Conservation (phyloP, 37 sponge, comb jelly and placozoan genomes). For the Hormiphora californensis region DNA sequence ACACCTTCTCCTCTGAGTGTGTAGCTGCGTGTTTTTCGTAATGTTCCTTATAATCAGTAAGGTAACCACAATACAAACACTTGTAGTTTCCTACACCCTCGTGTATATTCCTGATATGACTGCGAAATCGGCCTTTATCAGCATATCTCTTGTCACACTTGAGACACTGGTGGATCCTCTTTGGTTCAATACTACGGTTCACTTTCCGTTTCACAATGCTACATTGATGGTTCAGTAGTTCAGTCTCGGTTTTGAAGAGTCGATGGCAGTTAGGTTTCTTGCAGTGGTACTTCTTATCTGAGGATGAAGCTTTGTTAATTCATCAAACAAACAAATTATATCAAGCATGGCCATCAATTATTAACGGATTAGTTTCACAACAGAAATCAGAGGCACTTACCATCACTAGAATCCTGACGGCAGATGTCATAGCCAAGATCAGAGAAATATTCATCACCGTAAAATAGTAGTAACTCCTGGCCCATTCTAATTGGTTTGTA, state of each 20-base stretch:
- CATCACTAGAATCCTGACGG: too few relatives aligned
- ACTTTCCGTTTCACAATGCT: too few relatives aligned
- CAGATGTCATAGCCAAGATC: conserved; percentile 26
- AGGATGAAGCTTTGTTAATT: not conserved
- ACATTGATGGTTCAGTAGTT: not conserved
- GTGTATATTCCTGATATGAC: conserved; percentile 10
- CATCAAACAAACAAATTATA: too few relatives aligned
- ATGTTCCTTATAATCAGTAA: not conserved
- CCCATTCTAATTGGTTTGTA: conserved; percentile 26
- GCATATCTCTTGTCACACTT: not conserved
- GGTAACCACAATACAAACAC: not conserved
- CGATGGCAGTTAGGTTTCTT: not conserved
- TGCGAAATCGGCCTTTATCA: not conserved
- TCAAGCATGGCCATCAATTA: too few relatives aligned
- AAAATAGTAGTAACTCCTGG: not conserved
- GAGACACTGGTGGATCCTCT: not conserved
- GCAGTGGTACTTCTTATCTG: not conserved
- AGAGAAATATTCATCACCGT: conserved; percentile 3
- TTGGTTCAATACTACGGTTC: too few relatives aligned
- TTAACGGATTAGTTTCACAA: too few relatives aligned
- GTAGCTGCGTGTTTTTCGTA: not conserved
- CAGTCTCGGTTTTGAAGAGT: not conserved
- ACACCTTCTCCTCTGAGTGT: conserved; percentile 2
- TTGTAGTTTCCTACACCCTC: not conserved
- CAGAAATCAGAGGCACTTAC: too few relatives aligned